Evolutionary conservation across 2,888 invertebrate species (phyloP), one percentile per base, ranked within the genome.

Genomic region (Nemoura dubitans): DNA sequence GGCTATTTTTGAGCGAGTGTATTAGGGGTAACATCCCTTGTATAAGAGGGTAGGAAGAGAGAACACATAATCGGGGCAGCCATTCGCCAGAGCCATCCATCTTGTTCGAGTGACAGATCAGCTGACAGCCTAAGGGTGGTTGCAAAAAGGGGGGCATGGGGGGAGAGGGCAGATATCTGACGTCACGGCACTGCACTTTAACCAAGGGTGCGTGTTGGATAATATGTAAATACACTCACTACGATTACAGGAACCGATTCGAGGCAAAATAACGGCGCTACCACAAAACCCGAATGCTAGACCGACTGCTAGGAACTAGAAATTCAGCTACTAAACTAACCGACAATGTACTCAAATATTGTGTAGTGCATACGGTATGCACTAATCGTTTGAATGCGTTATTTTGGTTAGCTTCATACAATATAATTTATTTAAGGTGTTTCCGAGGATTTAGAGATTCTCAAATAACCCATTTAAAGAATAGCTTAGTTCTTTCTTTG

Each of bases 81-180:
- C 84, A 84, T 84, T 84, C 84, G 84, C 84, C 29, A 21, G 76
- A 92, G 92, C 93, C 93, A 93, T 93, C 93, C 93, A 93, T 93
- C 93, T 93, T 93, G 93, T 93, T 93, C 93, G 93, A 93, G 80
- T 86, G 84, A 87, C 85, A 83, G 83, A 87, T 86, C 83, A 86
- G 81, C 87, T 86, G 88, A 88, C 88, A 85, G 86, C 81, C 81
- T 81, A 30, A 81, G 30, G 81, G 81, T 59, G 59, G 59, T 59
- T 59, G 59, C 59, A 59, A 59, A 59, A 59, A 59, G 59, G 83
- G 78, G 78, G 36, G 29, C 21, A 26, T 2, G 43, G 42, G 83
- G 83, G 36, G 43, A 59, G 59, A 21, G 59, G 59, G 59, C 59
- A 21, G 21, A 59, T 59, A 59, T 10, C 59, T 84, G 84, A 84